Evolutionary conservation across 30 jellyfish, hydroid and myxozoan genomes (phyloP), one percentile per base, ranked within the genome.

Genomic region (Aurelia sp.): DNA sequence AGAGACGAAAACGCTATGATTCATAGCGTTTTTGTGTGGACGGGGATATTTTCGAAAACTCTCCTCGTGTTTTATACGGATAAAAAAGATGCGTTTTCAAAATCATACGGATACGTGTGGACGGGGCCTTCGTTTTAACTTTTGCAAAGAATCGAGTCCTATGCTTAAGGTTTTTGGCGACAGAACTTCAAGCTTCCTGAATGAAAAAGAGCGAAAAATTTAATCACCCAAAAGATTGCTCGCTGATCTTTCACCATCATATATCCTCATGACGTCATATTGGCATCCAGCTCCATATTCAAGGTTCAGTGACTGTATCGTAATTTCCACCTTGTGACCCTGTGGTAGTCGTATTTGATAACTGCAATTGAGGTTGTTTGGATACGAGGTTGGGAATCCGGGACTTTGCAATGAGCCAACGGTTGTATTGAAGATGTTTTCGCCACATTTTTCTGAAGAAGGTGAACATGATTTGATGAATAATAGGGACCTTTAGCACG

Each of bases 351-450:
- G 8, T 44, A 84, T 60, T 24, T 55, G 40, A 50, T 72, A 84
- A 30, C 82, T 84, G 78, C 93, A 84, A 67, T 84, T 72, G 72
- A 84, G 76, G 67, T 62, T 73, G 93, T 63, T 73, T 17, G 62
- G 75, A 70, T 84, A 84, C 11, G 88, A 41, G 30, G 21, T 30
- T 61, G 93, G 93, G 64, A 65, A 84, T 73, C 72, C 57, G 5
- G 88, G 93, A 48, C 93, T 84, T 30, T 74, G 80, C 40, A 84
- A 44, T 5, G 86, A 18, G 19, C 93, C 93, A 7, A 81, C 16
- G 2, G 93, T 58, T 6, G 93, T 13, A 63, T 84, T 84, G 76
- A 72, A 73, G 5, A 8, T 3, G 0, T 74, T 44, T 9, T 16
- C 33, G 19, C 93, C 88, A 27, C 93, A 84, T 27, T 55, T 84